Evolutionary conservation across 2,888 invertebrate genomes (phyloP).

Genomic region (Eupithecia subfuscata): DNA sequence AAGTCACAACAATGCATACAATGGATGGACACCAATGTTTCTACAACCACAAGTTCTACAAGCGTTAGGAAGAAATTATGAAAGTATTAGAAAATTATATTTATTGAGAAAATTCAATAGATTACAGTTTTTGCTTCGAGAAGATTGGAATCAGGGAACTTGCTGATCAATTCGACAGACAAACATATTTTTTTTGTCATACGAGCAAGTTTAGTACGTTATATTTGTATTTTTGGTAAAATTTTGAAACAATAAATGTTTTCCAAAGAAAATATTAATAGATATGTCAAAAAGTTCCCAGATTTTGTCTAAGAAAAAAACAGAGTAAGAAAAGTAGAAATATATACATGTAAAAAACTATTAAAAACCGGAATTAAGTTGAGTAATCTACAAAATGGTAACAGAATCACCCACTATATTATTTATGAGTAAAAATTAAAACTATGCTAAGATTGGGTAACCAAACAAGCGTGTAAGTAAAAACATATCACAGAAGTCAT

Average conservation of each 20-base stretch:
- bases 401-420: not conserved
- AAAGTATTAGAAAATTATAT: slow-evolving; percentile 21
- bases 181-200: no score
- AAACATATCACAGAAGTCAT: slow-evolving; percentile 26
- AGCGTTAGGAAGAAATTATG: slow-evolving; percentile 33
- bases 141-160: slow-evolving; percentile 14
- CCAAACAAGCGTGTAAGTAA: slow-evolving; percentile 19
- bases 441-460: not conserved
- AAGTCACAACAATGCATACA: slow-evolving; percentile 36
- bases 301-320: slow-evolving; percentile 2
- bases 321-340: not conserved
- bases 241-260: no score
- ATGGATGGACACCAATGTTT: slow-evolving; percentile 39
- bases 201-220: no score
- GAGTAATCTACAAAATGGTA: not conserved
- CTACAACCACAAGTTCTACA: slow-evolving; percentile 27
- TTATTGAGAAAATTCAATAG: slow-evolving; percentile 32
- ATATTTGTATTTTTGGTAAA: no score
- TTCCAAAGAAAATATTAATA: no score
- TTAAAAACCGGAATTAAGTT: not conserved
- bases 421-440: not conserved
- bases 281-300: slow-evolving; percentile 5
- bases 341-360: not conserved
- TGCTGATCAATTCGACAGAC: not conserved
- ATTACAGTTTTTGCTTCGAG: slow-evolving; percentile 7